Conservation (phyloP, 2,888 invertebrate species). For the Phengaris arion region DNA sequence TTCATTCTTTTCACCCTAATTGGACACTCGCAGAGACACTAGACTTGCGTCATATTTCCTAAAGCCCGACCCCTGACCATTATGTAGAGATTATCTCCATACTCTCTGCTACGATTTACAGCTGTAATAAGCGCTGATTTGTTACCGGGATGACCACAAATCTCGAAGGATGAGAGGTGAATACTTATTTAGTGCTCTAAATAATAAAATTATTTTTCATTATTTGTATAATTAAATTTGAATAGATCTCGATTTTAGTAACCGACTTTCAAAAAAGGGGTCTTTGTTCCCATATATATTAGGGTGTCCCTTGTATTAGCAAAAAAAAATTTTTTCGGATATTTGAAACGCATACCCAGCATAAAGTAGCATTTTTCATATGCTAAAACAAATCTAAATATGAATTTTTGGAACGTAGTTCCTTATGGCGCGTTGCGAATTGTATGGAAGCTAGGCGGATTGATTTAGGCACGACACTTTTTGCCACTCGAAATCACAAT, state of each 20-base stretch:
- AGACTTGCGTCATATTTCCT: conserved; percentile 4
- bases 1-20: not conserved
- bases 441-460: too few species aligned
- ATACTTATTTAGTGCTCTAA: not conserved
- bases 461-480: too few species aligned
- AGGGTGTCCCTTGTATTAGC: too few species aligned
- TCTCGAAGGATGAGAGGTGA: not conserved
- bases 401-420: too few species aligned
- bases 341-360: too few species aligned
- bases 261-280: too few species aligned
- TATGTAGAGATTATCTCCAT: conserved; percentile 6
- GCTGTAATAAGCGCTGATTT: conserved; percentile 6
- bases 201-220: not conserved
- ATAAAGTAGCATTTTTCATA: too few species aligned
- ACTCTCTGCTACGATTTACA: not conserved
- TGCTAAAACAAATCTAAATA: too few species aligned
- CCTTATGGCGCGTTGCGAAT: too few species aligned
- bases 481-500: too few species aligned
- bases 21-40: conserved; percentile 1
- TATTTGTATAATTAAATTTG: not conserved
- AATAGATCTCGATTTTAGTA: not conserved
- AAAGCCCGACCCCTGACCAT: conserved; percentile 1
- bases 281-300: too few species aligned
- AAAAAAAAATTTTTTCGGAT: too few species aligned
- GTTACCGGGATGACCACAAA: not conserved